Evolutionary conservation across 2,888 invertebrate genomes (phyloP), one percentile per base, ranked within the genome.

Genomic region (Drosophila quasianomalipes): DNA sequence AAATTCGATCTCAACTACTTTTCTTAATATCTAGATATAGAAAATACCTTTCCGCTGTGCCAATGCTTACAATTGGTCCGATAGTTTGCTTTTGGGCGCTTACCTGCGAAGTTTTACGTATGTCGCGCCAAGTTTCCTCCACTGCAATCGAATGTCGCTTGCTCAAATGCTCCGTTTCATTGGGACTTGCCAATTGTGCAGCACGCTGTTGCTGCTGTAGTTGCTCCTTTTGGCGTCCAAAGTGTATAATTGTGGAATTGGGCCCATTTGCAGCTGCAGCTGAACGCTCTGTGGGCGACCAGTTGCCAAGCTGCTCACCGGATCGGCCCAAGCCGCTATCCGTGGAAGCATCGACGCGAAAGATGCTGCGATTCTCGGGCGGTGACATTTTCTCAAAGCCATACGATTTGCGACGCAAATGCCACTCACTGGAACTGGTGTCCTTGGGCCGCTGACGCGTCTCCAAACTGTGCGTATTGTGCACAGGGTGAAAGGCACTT

Each of bases 311-410:
- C 94, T 96, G 94, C 93, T 96, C 96, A 28, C 95, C 95, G 0
- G 96, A 96, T 86, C 96, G 95, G 76, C 96, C 96, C 83, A 96
- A 95, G 0, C 96, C 96, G 86, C 96, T 96, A 83, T 96, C 96
- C 3, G 96, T 96, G 5, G 96, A 96, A n/a, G 96, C 96, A 91
- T 96, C 96, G 89, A 96, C 95, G 3, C 95, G 94, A 74, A 90
- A 91, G 37, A 93, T 91, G 58, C 91, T 88, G 39, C 91, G 92
- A 47, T 84, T 89, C 49, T 92, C 91, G 1, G 93, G 93, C 22
- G 93, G 92, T 19, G 93, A 90, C 91, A 95, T 94, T 75, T 94
- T 94, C 90, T 96, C 96, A 87, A 97, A 97, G 68, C 97, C 96
- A 89, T 97, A 97, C 26, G 97, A 97, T 93, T 97, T 97, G 78